Base-by-base conservation (phyloP, 2,888 invertebrate genomes). In the Coremacera marginata region DNA sequence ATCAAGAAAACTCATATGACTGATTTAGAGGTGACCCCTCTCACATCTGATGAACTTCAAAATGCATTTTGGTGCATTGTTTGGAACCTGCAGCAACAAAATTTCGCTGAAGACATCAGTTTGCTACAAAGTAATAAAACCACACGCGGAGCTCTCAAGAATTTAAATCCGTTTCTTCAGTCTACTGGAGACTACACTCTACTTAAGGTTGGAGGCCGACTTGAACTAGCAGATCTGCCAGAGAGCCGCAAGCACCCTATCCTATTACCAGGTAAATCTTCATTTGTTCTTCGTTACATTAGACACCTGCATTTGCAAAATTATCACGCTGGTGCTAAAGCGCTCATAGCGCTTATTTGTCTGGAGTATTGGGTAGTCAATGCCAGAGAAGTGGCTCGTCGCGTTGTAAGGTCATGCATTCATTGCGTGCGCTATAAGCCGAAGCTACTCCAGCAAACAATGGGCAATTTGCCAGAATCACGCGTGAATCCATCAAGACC, bases 261-360 rank as follows among this genome's bases (percentile, higher is more conserved):
- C 44, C 5, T 76, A 22, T 52, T 76, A 14, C 71, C 71, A 7
- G 27, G 73, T 8, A 73, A 78, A 67, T 67, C 63, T 37, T 49
- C 74, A 14, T 78, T 81, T 63, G 72, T 77, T 5, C 16, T 72
- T 27, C 37, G 73, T 16, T 78, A 70, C 70, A 57, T 79, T 70
- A 14, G 70, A 2, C 68, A 73, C 34, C 67, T 77, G 25, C 77
- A 77, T 19, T 25, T 68, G 14, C 67, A 51, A 51, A 80, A 80
- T 11, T 79, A 77, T 65, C 78, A 81, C 49, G 80, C 78, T 51
- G 80, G 78, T 22, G 49, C 79, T 9, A 81, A 78, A 22, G 57
- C 79, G 11, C 27, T 80, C 25, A 70, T 80, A n/a, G 70, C 79
- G 1, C 63, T 81, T 9, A 62, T 77, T 14, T 60, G 79, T 7